Conservation (phyloP, 2,888 invertebrate species). For the Papilio protenor region DNA sequence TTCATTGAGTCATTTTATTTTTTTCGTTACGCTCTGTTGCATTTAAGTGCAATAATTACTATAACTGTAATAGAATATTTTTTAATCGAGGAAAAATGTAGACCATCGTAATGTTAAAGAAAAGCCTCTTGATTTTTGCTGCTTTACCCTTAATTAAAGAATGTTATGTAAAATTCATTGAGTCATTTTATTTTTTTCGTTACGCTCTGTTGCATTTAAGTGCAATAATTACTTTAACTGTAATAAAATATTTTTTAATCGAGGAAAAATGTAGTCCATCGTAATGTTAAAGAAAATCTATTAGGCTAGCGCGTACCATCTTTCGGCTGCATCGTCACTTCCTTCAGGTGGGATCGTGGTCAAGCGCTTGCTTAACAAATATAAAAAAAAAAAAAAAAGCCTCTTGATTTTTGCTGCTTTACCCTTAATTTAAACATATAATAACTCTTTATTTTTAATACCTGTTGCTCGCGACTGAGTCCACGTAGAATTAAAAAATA, state of each 20-base stretch:
- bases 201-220: neutral
- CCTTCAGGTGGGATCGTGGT: no score
- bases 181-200: neutral
- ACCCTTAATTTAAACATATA: neutral
- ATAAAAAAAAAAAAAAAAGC: no score
- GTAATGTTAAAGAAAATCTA: neutral
- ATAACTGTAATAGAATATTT: neutral
- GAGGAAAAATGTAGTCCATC: neutral
- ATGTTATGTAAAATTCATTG: neutral
- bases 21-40: neutral
- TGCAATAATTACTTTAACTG: neutral
- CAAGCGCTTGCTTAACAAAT: no score
- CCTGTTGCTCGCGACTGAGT: no score
- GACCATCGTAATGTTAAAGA: neutral
- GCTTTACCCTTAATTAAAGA: neutral
- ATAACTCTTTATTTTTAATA: neutral
- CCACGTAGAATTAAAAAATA: no score
- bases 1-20: neutral
- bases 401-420: no score
- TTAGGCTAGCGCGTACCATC: no score
- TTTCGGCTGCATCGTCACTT: no score
- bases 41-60: neutral
- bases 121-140: neutral
- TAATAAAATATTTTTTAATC: neutral
- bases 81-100: neutral